phyloP scores from a whole-genome alignment of 2,888 invertebrate species.

The Esperia sulphurella region DNA sequence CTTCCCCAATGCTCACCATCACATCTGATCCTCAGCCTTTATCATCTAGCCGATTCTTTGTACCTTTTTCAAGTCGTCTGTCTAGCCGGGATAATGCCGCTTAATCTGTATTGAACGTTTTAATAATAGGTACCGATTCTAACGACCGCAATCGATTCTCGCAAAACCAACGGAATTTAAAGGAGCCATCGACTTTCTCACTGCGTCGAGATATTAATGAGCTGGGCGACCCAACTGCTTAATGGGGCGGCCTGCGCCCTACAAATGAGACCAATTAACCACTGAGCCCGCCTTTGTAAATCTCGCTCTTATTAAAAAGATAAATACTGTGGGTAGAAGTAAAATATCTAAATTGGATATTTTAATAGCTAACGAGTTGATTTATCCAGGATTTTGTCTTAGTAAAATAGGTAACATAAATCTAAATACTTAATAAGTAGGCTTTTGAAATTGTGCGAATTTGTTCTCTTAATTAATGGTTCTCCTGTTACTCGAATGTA shows the following conservation, averaged over 20 bases:
- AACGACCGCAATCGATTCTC: neutral
- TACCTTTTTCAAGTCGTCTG: too few species aligned
- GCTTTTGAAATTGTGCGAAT: too few species aligned
- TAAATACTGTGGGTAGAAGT: neutral
- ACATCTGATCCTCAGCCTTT: too few species aligned
- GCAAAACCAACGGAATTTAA: conserved; percentile 11
- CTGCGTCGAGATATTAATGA: conserved; percentile 11
- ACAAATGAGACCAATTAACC: conserved; percentile 13
- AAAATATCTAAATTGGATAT: neutral
- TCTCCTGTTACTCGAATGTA: too few species aligned
- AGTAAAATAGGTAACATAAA: too few species aligned
- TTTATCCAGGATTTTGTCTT: too few species aligned
- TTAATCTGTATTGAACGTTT: neutral
- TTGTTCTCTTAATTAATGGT: too few species aligned
- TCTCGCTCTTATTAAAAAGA: conserved; percentile 9
- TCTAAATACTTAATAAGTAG: too few species aligned
- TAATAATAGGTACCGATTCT: too few species aligned
- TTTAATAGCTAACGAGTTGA: conserved; percentile 1
- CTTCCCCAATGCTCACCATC: too few species aligned
- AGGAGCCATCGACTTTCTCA: conserved; percentile 1
- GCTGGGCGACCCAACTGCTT: conserved; percentile 12
- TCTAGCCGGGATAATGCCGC: too few species aligned
- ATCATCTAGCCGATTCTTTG: too few species aligned
- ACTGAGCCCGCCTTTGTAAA: conserved; percentile 7
- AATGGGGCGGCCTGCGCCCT: conserved; percentile 11